These are phyloP conservation scores for Rattus norvegicus DNA, from an alignment of 2,113 vertebrate genomes.

Conservation along the genomic window GRCr8 NC_086025.1:28507001-28507500, in stretches of 20 bases:
- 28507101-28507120: conserved; percentile 90
- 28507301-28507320: not conserved
- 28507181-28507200: conserved; percentile 78
- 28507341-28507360: not conserved
- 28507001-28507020: conserved; percentile 90
- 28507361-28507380: conserved; percentile 19
- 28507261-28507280: conserved; percentile 9
- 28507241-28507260: conserved; percentile 7
- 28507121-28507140: conserved; percentile 86
- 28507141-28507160: conserved; percentile 82
- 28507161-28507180: conserved; percentile 78
- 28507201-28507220: conserved; percentile 64
- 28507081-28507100: conserved; percentile 85
- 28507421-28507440: conserved; percentile 19
- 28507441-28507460: not conserved
- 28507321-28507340: not conserved
- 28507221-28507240: conserved; percentile 74
- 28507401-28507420: not conserved
- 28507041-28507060: conserved; percentile 86
- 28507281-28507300: not conserved
- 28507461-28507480: not conserved
- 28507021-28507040: conserved; percentile 91
- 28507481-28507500: not conserved
- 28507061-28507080: conserved; percentile 87
- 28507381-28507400: not conserved